Evolutionary conservation across 2,888 invertebrate species (phyloP).

Genomic region (Cloeon dipterum): DNA sequence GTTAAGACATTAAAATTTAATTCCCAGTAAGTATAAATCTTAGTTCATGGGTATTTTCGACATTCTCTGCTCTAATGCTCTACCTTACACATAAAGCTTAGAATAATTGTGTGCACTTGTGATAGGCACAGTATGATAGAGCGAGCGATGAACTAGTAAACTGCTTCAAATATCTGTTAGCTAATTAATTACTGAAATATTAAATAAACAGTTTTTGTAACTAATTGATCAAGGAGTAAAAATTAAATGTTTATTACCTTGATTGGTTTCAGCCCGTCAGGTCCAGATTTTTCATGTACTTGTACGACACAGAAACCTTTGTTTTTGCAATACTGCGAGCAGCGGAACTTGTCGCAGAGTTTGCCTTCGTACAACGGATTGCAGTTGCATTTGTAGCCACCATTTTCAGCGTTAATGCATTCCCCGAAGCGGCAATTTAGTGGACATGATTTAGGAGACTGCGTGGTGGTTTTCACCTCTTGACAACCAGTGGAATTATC

Average conservation of each 20-base stretch:
- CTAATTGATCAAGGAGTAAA: neutral
- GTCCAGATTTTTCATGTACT: constrained; percentile 10
- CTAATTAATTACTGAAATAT: neutral
- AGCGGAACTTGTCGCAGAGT: constrained; percentile 41
- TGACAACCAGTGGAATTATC: neutral
- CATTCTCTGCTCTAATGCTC: too few species aligned
- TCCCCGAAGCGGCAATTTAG: constrained; percentile 34
- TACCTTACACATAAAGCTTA: neutral
- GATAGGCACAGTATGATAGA: neutral
- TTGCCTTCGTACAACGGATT: constrained; percentile 36
- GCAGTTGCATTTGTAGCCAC: constrained; percentile 35
- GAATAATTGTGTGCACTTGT: neutral
- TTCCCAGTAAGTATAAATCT: constrained; percentile 3
- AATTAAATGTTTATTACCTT: constrained; percentile 10
- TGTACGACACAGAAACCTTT: constrained; percentile 21
- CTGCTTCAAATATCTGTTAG: too few species aligned
- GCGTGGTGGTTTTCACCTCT: constrained; percentile 1
- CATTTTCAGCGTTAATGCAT: constrained; percentile 26
- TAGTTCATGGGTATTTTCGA: neutral
- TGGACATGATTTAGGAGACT: constrained; percentile 17
- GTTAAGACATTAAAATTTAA: constrained; percentile 3
- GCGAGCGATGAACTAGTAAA: too few species aligned
- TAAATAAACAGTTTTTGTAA: neutral
- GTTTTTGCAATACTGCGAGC: constrained; percentile 41
- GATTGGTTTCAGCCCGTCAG: constrained; percentile 11